Conservation (phyloP, 2,888 invertebrate species). For the Bedellia somnulentella region DNA sequence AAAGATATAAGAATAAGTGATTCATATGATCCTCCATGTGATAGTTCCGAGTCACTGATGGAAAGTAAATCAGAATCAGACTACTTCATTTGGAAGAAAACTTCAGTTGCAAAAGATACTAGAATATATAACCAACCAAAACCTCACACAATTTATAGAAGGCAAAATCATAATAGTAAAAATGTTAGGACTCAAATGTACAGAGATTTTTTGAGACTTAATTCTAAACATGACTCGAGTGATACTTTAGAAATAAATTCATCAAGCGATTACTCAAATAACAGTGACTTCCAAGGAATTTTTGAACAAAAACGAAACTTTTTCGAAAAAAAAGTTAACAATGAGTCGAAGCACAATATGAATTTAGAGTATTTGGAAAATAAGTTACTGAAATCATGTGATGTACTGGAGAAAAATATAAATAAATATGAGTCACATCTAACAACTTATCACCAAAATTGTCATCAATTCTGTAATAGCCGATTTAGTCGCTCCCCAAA, state of each 20-base stretch:
- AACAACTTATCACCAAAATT: constrained; percentile 1
- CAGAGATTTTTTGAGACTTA: constrained; percentile 22
- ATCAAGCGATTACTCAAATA: too few relatives aligned
- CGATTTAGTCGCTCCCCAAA: constrained; percentile 27
- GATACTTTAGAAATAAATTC: too few relatives aligned
- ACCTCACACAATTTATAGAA: too few relatives aligned
- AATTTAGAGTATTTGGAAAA: constrained; percentile 23
- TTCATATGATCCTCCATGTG: too few relatives aligned
- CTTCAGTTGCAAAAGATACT: too few relatives aligned
- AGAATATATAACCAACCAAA: too few relatives aligned
- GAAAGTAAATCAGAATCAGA: too few relatives aligned
- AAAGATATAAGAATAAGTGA: too few relatives aligned
- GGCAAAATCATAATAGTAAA: constrained; percentile 10
- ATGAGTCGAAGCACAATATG: constrained; percentile 13
- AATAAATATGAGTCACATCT: constrained; percentile 32
- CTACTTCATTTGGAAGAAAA: too few relatives aligned
- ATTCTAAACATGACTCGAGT: too few relatives aligned
- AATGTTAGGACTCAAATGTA: constrained; percentile 20
- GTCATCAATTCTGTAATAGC: neutral
- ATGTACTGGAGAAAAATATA: constrained; percentile 25
- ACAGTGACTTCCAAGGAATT: too few relatives aligned
- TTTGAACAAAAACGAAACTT: constrained; percentile 11
- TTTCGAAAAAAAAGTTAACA: constrained; percentile 14
- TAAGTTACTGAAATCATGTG: constrained; percentile 31
- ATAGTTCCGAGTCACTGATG: too few relatives aligned